A percentile compares a stretch with the other conserved stretches of the same genome.
These are phyloP conservation scores for Tauraco erythrolophus DNA, from an alignment of 2,113 vertebrate genomes.

Conservation along the genomic window DNA sequence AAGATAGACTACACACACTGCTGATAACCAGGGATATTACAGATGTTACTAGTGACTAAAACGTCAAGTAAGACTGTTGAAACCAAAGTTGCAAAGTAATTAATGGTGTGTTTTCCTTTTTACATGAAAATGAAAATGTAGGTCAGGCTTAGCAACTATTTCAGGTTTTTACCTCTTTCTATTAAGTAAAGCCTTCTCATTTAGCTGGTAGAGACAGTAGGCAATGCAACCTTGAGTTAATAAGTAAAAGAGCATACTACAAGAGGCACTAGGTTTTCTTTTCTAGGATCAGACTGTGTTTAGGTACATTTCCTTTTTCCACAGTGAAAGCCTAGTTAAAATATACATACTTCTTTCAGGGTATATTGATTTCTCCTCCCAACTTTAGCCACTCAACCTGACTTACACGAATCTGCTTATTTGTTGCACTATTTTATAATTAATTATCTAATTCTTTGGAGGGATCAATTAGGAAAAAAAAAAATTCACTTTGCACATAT, in stretches of 20 bases:
- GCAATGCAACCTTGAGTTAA: slow-evolving; percentile 18
- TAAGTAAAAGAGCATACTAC: slow-evolving; percentile 20
- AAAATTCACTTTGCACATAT: not conserved
- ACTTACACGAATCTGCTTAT: slow-evolving; percentile 16
- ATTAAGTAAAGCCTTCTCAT: slow-evolving; percentile 27
- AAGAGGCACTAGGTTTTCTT: not conserved
- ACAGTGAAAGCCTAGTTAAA: not conserved
- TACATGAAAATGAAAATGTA: slow-evolving; percentile 65
- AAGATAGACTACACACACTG: not conserved
- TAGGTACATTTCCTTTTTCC: not conserved
- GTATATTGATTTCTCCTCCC: slow-evolving; percentile 27
- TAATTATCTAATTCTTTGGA: not conserved
- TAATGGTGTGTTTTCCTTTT: slow-evolving; percentile 62
- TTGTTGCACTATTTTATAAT: slow-evolving; percentile 1
- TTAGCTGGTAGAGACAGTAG: slow-evolving; percentile 43
- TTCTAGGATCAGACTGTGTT: not conserved
- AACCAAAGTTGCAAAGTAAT: slow-evolving; percentile 65
- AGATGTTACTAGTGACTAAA: not conserved
- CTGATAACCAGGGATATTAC: not conserved
- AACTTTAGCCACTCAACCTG: slow-evolving; percentile 1
- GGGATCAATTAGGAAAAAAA: not conserved
- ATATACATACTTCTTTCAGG: not conserved
- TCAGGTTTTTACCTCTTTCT: not conserved
- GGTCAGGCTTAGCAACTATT: slow-evolving; percentile 52
- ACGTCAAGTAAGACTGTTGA: not conserved